Percentiles rank a stretch among this genome's conserved stretches.
Evolutionary conservation across 2,888 invertebrate genomes (phyloP).

Genomic region (Drosophila koepferae): DNA sequence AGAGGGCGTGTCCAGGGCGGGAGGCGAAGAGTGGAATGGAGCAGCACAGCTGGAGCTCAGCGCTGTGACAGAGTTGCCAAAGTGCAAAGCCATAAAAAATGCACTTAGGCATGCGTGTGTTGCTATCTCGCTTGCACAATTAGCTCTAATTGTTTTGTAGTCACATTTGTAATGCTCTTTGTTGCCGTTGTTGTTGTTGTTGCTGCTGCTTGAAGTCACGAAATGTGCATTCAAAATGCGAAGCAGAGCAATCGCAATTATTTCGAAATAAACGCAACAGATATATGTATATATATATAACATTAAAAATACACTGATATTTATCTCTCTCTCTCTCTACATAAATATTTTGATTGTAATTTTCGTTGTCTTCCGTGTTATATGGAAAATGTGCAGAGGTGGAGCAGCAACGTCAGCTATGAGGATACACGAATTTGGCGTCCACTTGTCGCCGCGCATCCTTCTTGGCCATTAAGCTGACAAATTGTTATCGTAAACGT

Average conservation of each 20-base stretch:
- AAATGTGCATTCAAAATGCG: slow-evolving; percentile 53
- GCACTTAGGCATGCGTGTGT: slow-evolving; percentile 48
- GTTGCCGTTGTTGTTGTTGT: slow-evolving; percentile 19
- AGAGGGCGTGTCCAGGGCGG: slow-evolving; percentile 20
- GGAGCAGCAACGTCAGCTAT: not conserved
- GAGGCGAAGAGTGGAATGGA: not conserved
- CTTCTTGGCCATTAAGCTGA: slow-evolving; percentile 77
- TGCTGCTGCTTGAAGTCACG: slow-evolving; percentile 42
- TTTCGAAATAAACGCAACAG: slow-evolving; percentile 62
- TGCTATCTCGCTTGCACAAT: slow-evolving; percentile 55
- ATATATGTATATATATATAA: not conserved
- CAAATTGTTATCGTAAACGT: slow-evolving; percentile 77
- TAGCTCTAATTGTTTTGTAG: slow-evolving; percentile 67
- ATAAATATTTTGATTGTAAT: slow-evolving; percentile 35
- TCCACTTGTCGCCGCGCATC: slow-evolving; percentile 62
- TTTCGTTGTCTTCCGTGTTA: slow-evolving; percentile 54
- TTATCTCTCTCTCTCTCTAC: not conserved
- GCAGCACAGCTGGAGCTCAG: slow-evolving; percentile 10
- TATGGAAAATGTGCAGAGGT: slow-evolving; percentile 11
- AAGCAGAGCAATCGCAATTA: slow-evolving; percentile 52
- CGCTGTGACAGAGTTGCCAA: slow-evolving; percentile 56
- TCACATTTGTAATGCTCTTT: slow-evolving; percentile 61
- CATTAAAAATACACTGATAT: not conserved
- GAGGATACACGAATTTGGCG: slow-evolving; percentile 12
- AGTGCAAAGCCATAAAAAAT: slow-evolving; percentile 45